These are phyloP conservation scores for Nycticorax nycticorax DNA, from an alignment of 2,113 vertebrate genomes.

Conservation along the genomic window DNA sequence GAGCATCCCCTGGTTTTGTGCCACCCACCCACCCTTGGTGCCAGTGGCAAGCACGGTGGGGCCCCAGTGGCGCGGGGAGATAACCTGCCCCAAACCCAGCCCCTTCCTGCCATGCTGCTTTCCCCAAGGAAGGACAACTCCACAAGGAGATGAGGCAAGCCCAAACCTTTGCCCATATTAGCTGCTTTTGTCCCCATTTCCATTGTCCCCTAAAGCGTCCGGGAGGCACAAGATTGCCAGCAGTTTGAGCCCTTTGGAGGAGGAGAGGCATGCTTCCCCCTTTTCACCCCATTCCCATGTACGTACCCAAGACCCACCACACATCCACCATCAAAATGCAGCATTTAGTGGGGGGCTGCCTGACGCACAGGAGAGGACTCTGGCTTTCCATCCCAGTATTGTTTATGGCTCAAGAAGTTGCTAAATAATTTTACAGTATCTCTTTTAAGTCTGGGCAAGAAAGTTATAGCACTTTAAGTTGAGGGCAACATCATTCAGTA, in stretches of 20 bases:
- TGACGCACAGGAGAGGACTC: neutral
- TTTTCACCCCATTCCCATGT: neutral
- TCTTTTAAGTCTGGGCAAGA: conserved; percentile 59
- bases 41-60: fast-evolving
- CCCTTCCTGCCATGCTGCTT: neutral
- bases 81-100: neutral
- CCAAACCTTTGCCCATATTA: fast-evolving
- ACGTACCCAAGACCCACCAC: neutral
- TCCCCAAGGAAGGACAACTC: neutral
- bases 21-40: fast-evolving
- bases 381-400: neutral
- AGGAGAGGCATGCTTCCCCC: neutral
- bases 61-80: fast-evolving
- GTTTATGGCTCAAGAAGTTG: conserved; percentile 36
- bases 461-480: conserved; percentile 59
- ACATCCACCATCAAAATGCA: neutral
- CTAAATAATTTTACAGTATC: conserved; percentile 63
- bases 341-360: neutral
- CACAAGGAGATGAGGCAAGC: neutral
- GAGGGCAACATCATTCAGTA: conserved; percentile 52
- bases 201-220: neutral
- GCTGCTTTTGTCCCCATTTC: neutral
- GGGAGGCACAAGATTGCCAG: neutral
- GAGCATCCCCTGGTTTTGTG: neutral
- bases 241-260: neutral